A percentile compares a stretch with the other conserved stretches of the same genome.
Evolutionary conservation across 2,113 vertebrate genomes (phyloP).

Genomic region (Halcyon senegalensis): DNA sequence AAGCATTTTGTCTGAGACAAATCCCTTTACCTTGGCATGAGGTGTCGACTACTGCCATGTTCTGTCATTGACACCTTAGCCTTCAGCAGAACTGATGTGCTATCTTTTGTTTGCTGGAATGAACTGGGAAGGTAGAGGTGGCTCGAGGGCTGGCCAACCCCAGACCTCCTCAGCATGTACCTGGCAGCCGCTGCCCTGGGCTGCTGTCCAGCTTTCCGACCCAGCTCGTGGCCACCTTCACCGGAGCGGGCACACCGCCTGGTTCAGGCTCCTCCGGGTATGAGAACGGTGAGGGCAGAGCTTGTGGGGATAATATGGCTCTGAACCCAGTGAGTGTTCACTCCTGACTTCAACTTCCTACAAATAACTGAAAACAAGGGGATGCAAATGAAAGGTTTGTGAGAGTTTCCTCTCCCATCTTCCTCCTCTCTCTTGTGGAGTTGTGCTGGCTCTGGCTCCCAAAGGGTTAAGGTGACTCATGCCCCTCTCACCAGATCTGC

Average conservation of each 20-base stretch:
- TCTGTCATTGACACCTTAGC: not conserved
- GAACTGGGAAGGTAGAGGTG: not conserved
- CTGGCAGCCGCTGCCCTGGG: not conserved
- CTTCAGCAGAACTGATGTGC: not conserved
- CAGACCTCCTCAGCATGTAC: not conserved
- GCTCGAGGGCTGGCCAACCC: not conserved
- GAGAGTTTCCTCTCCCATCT: not conserved
- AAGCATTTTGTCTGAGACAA: not conserved
- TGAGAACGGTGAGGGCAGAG: not conserved
- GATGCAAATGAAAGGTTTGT: not conserved
- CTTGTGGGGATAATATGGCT: not conserved
- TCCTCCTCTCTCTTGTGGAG: not conserved
- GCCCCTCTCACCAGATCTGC: constrained; percentile 51
- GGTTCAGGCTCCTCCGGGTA: not conserved
- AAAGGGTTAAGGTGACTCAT: constrained; percentile 67
- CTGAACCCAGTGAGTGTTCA: rapidly evolving
- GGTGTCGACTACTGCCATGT: not conserved
- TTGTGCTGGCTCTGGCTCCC: not conserved
- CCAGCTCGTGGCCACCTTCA: not conserved
- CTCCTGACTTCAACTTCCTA: not conserved
- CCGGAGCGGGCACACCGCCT: not conserved
- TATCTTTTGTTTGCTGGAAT: not conserved
- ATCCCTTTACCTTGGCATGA: not conserved
- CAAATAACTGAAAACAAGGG: not conserved
- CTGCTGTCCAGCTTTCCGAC: not conserved